A percentile compares a stretch with the other conserved stretches of the same genome.
phyloP scores from a whole-genome alignment of 2,888 invertebrate species.

The Hypselothyrea guttata region DNA sequence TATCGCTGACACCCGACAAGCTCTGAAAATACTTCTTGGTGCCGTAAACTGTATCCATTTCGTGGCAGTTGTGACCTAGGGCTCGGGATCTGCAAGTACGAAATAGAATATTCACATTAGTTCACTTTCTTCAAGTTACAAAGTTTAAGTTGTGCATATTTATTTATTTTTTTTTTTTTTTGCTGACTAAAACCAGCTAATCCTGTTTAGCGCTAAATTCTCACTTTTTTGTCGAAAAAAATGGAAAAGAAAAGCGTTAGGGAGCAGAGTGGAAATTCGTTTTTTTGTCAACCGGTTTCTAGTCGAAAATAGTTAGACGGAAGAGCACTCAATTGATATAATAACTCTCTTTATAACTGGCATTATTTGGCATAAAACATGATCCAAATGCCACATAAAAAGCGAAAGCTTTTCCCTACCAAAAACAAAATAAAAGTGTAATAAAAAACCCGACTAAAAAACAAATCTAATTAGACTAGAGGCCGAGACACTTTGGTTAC shows the following conservation, averaged over 20 bases:
- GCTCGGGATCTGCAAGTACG: constrained; percentile 24
- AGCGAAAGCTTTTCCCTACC: constrained; percentile 58
- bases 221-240: constrained; percentile 67
- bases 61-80: constrained; percentile 7
- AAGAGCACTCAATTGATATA: constrained; percentile 6
- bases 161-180: constrained; percentile 21
- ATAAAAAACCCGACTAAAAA: background rate
- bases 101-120: constrained; percentile 3
- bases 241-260: constrained; percentile 33
- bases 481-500: constrained; percentile 51
- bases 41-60: constrained; percentile 82
- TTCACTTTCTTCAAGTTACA: constrained; percentile 55
- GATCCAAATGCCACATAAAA: constrained; percentile 42
- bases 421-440: constrained; percentile 6
- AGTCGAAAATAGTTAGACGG: constrained; percentile 2
- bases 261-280: constrained; percentile 33
- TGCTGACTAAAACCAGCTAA: constrained; percentile 63
- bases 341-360: constrained; percentile 7
- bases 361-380: constrained; percentile 33
- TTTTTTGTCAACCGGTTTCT: constrained; percentile 45
- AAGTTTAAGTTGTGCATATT: background rate
- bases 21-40: constrained; percentile 83
- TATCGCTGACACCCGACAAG: constrained; percentile 81
- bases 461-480: constrained; percentile 58
- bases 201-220: constrained; percentile 74